Evolutionary conservation across 2,113 vertebrate species (phyloP).

Genomic region (Scalopus aquaticus): DNA sequence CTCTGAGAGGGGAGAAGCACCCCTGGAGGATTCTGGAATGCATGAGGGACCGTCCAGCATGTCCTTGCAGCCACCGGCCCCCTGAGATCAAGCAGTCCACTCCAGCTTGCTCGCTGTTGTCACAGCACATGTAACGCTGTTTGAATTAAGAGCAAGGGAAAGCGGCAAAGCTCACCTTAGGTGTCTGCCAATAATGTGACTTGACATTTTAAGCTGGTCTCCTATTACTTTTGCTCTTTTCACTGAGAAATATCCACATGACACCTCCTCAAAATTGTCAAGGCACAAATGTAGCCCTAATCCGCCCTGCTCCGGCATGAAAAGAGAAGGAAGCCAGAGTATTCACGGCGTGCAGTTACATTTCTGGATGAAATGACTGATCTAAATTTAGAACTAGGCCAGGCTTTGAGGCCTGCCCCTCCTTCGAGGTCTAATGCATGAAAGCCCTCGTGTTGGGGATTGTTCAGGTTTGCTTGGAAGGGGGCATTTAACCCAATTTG

Average conservation of each 20-base stretch:
- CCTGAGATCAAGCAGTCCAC: neutral
- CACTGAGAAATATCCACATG: constrained; percentile 61
- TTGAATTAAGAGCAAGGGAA: constrained; percentile 52
- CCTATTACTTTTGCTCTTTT: constrained; percentile 76
- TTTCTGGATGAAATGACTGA: constrained; percentile 67
- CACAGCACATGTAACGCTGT: constrained; percentile 34
- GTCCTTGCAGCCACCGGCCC: neutral
- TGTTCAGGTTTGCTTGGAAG: constrained; percentile 68
- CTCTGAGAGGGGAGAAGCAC: too few species aligned
- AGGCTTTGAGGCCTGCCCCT: constrained; percentile 78
- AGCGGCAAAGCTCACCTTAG: constrained; percentile 53
- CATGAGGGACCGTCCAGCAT: too few species aligned
- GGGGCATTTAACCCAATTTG: constrained; percentile 77
- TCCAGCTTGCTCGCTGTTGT: neutral
- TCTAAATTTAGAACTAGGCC: constrained; percentile 82
- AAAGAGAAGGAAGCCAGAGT: constrained; percentile 28
- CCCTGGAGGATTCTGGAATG: too few species aligned
- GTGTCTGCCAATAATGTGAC: constrained; percentile 70
- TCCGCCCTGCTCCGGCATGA: neutral
- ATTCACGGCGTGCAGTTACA: neutral
- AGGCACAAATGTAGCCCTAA: constrained; percentile 7
- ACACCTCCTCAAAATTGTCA: constrained; percentile 60
- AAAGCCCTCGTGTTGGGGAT: constrained; percentile 63
- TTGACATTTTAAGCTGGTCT: constrained; percentile 76
- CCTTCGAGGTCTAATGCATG: constrained; percentile 49